Evolutionary conservation across 2,888 invertebrate genomes (phyloP).

Genomic region (Cantharis lateralis): DNA sequence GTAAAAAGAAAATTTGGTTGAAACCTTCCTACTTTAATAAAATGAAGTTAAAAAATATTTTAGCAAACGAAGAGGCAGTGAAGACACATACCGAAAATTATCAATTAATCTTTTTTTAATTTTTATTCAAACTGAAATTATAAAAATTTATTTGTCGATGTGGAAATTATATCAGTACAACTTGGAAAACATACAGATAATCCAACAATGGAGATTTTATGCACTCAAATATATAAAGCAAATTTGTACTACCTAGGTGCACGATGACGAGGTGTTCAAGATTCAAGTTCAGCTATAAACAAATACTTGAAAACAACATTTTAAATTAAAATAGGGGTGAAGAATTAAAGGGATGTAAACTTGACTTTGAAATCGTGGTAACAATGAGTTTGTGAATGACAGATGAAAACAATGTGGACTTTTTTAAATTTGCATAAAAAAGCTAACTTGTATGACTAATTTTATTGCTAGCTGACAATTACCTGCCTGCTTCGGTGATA

Average conservation of each 20-base stretch:
- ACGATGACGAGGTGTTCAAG: not conserved
- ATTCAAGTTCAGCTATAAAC: not conserved
- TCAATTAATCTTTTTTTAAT: too few relatives aligned
- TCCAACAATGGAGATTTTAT: not conserved
- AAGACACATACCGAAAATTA: not conserved
- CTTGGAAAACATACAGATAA: not conserved
- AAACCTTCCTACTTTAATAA: not conserved
- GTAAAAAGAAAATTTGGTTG: not conserved
- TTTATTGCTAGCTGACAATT: not conserved
- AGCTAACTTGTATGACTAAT: not conserved
- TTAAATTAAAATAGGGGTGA: not conserved
- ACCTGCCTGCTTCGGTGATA: not conserved
- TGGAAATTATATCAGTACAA: not conserved
- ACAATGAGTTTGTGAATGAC: not conserved
- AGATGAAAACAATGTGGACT: not conserved
- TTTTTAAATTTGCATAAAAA: not conserved
- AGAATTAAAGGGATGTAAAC: not conserved
- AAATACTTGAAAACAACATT: too few relatives aligned
- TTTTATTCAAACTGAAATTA: too few relatives aligned
- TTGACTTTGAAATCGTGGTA: not conserved
- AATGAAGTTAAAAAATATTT: too few relatives aligned
- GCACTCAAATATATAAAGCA: not conserved
- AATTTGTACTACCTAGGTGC: too few relatives aligned
- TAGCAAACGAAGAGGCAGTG: too few relatives aligned
- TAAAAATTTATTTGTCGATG: not conserved